Evolutionary conservation across 2,888 invertebrate genomes (phyloP), one percentile per base, ranked within the genome.

Genomic region (Bellardia pandia): DNA sequence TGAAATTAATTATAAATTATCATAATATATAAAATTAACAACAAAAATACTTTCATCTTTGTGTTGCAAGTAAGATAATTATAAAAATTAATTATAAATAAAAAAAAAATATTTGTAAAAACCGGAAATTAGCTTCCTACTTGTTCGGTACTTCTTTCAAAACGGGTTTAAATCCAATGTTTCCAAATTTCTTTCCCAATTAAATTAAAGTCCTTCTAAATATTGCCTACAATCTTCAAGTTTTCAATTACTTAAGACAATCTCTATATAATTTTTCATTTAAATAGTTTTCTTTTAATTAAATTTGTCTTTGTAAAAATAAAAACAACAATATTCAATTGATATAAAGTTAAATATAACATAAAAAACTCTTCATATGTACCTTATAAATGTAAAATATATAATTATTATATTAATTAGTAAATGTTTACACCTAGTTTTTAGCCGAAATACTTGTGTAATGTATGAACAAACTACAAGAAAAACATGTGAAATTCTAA

Each of bases 381-480:
- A 85, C 85, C 85, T 85, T 64, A 85, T 85, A 69, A 85, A 69
- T 79, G 79, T 85, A 85, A 69, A 42, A 58, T 79, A 66, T 72
- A 79, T 76, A 78, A 62, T 33, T 40, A n/a, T 42, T 72, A 66
- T 56, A 48, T 66, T 40, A 58, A 75, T 30, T 64, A 75, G 64
- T 71, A 71, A 85, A 85, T 69, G 72, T 84, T 84, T 77, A 71
- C 62, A 81, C 33, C 30, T 51, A 76, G 75, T 33, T 64, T 42
- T 51, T 76, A 76, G 75, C 23, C n/a, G n/a, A 62, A 60, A 37
- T 64, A 42, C 42, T 42, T 66, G 40, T 66, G 64, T 66, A 66
- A 33, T 77, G 8, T 69, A 16, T 6, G 5, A 71, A 37, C 37
- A 4, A 45, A 42, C 42, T 7, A 9, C 4, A 45, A 45, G 9